Evolutionary conservation across 2,113 vertebrate genomes (phyloP).

Genomic region (Eptatretus burgeri): DNA sequence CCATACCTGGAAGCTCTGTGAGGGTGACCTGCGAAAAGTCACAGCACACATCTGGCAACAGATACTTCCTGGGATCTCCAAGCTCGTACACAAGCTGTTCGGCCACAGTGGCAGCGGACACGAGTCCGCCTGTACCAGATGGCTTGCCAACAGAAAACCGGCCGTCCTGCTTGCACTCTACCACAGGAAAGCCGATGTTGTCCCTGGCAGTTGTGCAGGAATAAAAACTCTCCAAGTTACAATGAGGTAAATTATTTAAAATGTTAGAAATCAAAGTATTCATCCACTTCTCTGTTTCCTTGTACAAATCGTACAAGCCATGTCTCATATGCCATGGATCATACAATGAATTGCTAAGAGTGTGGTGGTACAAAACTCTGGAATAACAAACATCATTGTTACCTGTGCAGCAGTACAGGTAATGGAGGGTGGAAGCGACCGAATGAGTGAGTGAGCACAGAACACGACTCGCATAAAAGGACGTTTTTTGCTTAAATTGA

Average conservation of each 20-base stretch:
- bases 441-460: too few relatives aligned
- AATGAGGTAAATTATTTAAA: not conserved
- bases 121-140: slow-evolving; percentile 25
- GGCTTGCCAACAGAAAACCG: slow-evolving; percentile 34
- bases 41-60: slow-evolving; percentile 42
- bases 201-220: slow-evolving; percentile 24
- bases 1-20: slow-evolving; percentile 30
- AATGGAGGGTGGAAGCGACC: too few relatives aligned
- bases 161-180: slow-evolving; percentile 32
- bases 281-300: too few relatives aligned
- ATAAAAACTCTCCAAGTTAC: not conserved
- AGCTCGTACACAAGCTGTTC: slow-evolving; percentile 53
- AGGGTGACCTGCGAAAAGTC: slow-evolving; percentile 41
- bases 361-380: too few relatives aligned
- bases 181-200: slow-evolving; percentile 39
- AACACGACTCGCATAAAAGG: too few relatives aligned
- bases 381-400: too few relatives aligned
- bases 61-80: slow-evolving; percentile 27
- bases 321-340: too few relatives aligned
- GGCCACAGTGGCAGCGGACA: slow-evolving; percentile 34
- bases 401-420: too few relatives aligned
- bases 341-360: too few relatives aligned
- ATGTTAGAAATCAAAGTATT: not conserved
- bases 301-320: too few relatives aligned
- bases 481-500: too few relatives aligned